Percentiles rank a stretch among this genome's conserved stretches.
phyloP scores from a whole-genome alignment of 2,113 vertebrate genomes.

The Campylomormyrus numenius region DNA sequence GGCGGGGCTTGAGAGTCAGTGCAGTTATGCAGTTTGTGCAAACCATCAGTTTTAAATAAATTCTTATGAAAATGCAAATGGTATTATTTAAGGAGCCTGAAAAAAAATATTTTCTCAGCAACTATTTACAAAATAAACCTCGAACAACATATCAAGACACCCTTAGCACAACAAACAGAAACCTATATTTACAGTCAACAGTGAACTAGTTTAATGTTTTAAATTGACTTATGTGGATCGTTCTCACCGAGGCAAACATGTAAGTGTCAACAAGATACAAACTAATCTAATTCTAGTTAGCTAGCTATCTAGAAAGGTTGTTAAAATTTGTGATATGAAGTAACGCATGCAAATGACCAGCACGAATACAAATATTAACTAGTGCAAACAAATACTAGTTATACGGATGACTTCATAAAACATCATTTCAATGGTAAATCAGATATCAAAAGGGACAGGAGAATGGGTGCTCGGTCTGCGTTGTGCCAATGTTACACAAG shows the following conservation, averaged over 20 bases:
- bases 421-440: not conserved
- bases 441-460: not conserved
- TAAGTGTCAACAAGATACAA: not conserved
- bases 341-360: not conserved
- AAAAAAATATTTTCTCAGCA: not conserved
- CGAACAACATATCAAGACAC: not conserved
- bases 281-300: not conserved
- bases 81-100: not conserved
- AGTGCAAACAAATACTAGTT: not conserved
- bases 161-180: not conserved
- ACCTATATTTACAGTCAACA: not conserved
- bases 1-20: not conserved
- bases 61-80: not conserved
- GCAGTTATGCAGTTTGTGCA: not conserved
- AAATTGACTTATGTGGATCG: not conserved
- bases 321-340: not conserved
- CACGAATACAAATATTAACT: not conserved
- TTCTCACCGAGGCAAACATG: not conserved
- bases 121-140: not conserved
- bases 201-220: not conserved
- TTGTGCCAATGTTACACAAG: not conserved
- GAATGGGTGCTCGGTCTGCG: not conserved
- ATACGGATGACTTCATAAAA: not conserved
- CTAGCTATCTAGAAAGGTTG: not conserved
- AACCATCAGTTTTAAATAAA: not conserved